These are phyloP conservation scores for Dinoponera quadriceps DNA, from an alignment of 1,140 invertebrate species.

Conservation along the genomic window DNA sequence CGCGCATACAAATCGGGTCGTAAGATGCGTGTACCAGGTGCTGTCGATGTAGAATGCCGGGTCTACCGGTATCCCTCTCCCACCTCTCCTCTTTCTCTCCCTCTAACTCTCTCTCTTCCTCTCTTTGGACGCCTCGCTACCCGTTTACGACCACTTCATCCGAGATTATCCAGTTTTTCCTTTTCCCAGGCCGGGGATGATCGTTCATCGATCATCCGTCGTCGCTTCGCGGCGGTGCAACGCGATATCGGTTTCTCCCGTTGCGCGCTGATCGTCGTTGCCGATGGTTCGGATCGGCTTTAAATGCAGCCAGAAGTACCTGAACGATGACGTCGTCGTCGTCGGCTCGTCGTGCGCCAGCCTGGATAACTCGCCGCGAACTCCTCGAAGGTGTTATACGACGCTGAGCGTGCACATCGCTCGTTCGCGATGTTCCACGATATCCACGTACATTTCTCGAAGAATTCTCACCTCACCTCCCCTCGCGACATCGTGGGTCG, in stretches of 20 bases:
- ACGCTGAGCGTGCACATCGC: constrained; percentile 2
- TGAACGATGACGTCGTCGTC: not conserved
- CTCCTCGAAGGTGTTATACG: constrained; percentile 56
- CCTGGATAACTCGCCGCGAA: constrained; percentile 58
- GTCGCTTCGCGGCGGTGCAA: constrained; percentile 30
- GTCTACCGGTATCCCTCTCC: too few relatives aligned
- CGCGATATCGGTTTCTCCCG: constrained; percentile 75
- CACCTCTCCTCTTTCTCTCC: too few relatives aligned
- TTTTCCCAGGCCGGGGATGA: constrained; percentile 68
- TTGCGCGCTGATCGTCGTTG: constrained; percentile 32
- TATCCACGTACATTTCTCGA: constrained; percentile 23
- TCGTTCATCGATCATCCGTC: constrained; percentile 81
- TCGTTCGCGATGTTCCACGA: constrained; percentile 15
- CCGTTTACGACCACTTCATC: constrained; percentile 68
- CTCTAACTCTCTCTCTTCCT: too few relatives aligned
- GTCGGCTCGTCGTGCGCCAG: not conserved
- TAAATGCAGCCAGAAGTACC: constrained; percentile 34
- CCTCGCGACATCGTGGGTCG: not conserved
- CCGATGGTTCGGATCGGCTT: not conserved
- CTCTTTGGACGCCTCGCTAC: not conserved
- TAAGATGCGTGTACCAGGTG: constrained; percentile 70
- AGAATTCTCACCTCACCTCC: not conserved
- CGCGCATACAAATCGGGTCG: constrained; percentile 72
- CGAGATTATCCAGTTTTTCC: constrained; percentile 74
- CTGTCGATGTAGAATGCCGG: constrained; percentile 43